Evolutionary conservation across 2,888 invertebrate species (phyloP).

Genomic region (Drosophila picticornis): DNA sequence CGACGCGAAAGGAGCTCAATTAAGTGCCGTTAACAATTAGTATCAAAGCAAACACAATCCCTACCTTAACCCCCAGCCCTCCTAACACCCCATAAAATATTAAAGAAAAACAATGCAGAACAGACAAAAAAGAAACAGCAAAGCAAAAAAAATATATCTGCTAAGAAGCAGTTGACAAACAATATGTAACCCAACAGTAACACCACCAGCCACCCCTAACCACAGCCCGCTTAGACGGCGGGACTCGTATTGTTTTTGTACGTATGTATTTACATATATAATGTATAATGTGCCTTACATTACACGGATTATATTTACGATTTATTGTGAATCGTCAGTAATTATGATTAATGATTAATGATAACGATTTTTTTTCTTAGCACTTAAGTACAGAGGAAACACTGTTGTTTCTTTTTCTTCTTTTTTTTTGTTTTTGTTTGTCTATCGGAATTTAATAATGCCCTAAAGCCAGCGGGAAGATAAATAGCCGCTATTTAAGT

Average conservation of each 20-base stretch:
- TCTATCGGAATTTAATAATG: conserved; percentile 50
- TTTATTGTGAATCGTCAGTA: conserved; percentile 62
- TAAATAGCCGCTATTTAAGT: conserved; percentile 50
- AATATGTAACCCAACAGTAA: neutral
- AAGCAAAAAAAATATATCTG: neutral
- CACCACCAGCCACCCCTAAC: neutral
- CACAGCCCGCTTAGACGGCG: conserved; percentile 3
- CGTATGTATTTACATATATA: conserved; percentile 34
- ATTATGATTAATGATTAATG: conserved; percentile 69
- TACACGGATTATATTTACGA: conserved; percentile 43
- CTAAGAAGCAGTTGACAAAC: neutral
- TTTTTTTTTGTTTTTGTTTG: conserved; percentile 28
- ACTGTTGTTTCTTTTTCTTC: conserved; percentile 21
- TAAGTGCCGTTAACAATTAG: conserved; percentile 53
- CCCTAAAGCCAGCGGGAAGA: conserved; percentile 63
- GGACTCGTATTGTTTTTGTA: conserved; percentile 27
- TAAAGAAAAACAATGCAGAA: conserved; percentile 1
- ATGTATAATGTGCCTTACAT: conserved; percentile 42
- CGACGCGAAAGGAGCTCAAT: conserved; percentile 90
- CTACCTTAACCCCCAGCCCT: neutral
- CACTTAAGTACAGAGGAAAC: conserved; percentile 41
- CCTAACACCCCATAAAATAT: neutral
- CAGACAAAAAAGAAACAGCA: neutral
- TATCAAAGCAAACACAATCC: neutral
- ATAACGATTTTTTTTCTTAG: conserved; percentile 60